Evolutionary conservation across 2,888 invertebrate genomes (phyloP), one percentile per base, ranked within the genome.

Genomic region (Entomobrya multifasciata): DNA sequence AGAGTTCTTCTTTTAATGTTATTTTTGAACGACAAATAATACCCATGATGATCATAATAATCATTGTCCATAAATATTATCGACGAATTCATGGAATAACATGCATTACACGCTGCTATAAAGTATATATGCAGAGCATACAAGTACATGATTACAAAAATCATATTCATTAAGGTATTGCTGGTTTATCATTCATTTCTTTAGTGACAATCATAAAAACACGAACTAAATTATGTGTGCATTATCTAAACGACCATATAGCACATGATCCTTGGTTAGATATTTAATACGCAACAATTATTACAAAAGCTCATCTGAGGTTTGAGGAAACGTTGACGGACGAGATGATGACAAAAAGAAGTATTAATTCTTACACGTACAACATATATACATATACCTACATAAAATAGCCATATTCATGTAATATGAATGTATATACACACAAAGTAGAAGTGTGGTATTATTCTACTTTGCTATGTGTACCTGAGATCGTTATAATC

Each of bases 11-110:
- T 36, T 22, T 36, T 76, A 52, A 76, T 74, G 72, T 49, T 52
- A 25, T 76, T 76, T 76, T 36, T 57, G 44, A 60, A 60, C 57
- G 77, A 77, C 57, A 60, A 77, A 60, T 77, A 36, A 36, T 36
- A n/a, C n/a, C n/a, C n/a, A 72, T 52, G 20, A 52, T 52, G 52
- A 15, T 52, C 6, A 17, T 52, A 4, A 52, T 52, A 15, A 52
- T 52, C 52, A 52, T 11, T 17, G 13, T 4, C 13, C n/a, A 52
- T 52, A 52, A 52, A 52, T 52, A 52, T 52, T 52, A 52, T 52
- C n/a, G 52, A 8, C 36, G 8, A 36, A 36, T 36, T 36, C 36
- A 36, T 36, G 36, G 36, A 36, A 36, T 8, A n/a, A n/a, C n/a
- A n/a, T n/a, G n/a, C n/a, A n/a, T n/a, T n/a, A n/a, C n/a, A n/a